Percentiles rank a stretch among this genome's conserved stretches.
Conservation (phyloP, 2,113 vertebrate genomes). For the Clarias batrachus region DNA sequence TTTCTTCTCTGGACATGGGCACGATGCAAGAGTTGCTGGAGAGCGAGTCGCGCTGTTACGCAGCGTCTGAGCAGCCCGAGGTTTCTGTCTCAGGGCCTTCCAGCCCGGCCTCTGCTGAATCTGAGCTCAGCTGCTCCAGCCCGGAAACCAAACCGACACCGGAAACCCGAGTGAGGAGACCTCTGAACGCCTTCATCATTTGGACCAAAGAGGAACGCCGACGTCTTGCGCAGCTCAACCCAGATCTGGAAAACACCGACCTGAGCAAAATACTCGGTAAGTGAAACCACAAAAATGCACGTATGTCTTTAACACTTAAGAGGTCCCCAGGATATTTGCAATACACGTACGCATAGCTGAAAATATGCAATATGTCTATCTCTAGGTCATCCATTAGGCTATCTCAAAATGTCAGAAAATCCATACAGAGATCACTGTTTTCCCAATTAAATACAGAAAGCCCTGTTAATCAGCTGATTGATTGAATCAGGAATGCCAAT, state of each 20-base stretch:
- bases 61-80: constrained; percentile 42
- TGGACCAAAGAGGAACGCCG: constrained; percentile 81
- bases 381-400: not conserved
- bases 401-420: not conserved
- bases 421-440: not conserved
- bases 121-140: constrained; percentile 72
- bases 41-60: constrained; percentile 40
- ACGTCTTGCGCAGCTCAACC: constrained; percentile 71
- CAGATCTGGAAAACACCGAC: constrained; percentile 80
- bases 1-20: constrained; percentile 51
- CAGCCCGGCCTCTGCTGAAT: constrained; percentile 70
- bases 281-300: not conserved
- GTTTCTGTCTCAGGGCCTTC: constrained; percentile 54
- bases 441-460: not conserved
- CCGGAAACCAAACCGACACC: constrained; percentile 74
- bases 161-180: constrained; percentile 72
- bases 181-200: constrained; percentile 81
- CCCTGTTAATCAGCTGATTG: not conserved
- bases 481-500: not conserved
- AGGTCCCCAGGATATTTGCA: not conserved
- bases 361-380: not conserved
- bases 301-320: not conserved
- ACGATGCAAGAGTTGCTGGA: constrained; percentile 45
- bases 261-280: constrained; percentile 82
- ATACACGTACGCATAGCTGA: not conserved